A percentile compares a stretch with the other conserved stretches of the same genome.
Evolutionary conservation across 2,113 vertebrate species (phyloP).

Genomic region (Corythoichthys intestinalis): DNA sequence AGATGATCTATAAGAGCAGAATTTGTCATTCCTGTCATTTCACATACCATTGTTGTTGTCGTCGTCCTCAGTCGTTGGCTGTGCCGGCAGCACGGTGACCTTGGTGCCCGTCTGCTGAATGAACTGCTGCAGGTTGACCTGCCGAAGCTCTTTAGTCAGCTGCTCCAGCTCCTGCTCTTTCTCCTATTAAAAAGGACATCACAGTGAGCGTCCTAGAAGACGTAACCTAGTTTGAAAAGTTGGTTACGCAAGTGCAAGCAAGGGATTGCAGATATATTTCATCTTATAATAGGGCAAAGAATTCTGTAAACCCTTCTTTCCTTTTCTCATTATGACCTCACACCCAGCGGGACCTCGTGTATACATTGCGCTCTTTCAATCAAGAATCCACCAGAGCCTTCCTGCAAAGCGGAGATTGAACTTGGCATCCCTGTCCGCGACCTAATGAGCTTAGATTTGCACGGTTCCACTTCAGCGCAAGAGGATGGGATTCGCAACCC

Average conservation of each 20-base stretch:
- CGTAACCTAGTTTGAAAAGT: constrained; percentile 24
- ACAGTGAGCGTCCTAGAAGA: constrained; percentile 8
- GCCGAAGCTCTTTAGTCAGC: constrained; percentile 92
- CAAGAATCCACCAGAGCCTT: constrained; percentile 26
- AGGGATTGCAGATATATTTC: constrained; percentile 43
- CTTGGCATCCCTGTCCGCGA: constrained; percentile 35
- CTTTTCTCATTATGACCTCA: constrained; percentile 46
- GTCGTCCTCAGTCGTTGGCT: constrained; percentile 67
- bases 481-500: constrained; percentile 10
- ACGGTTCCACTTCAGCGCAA: constrained; percentile 26
- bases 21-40: constrained; percentile 1
- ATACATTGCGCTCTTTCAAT: constrained; percentile 5
- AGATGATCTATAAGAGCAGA: too few species aligned
- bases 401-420: constrained; percentile 44
- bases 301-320: constrained; percentile 40
- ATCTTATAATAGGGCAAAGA: constrained; percentile 54
- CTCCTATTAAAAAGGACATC: constrained; percentile 70
- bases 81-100: constrained; percentile 87
- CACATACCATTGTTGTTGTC: constrained; percentile 63
- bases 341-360: constrained; percentile 32
- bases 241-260: constrained; percentile 41
- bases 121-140: constrained; percentile 96
- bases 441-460: constrained; percentile 49
- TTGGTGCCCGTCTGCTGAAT: constrained; percentile 95
- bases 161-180: constrained; percentile 92